Conservation (phyloP, 2,797 vertebrate genomes). For the Coreius guichenoti region DNA sequence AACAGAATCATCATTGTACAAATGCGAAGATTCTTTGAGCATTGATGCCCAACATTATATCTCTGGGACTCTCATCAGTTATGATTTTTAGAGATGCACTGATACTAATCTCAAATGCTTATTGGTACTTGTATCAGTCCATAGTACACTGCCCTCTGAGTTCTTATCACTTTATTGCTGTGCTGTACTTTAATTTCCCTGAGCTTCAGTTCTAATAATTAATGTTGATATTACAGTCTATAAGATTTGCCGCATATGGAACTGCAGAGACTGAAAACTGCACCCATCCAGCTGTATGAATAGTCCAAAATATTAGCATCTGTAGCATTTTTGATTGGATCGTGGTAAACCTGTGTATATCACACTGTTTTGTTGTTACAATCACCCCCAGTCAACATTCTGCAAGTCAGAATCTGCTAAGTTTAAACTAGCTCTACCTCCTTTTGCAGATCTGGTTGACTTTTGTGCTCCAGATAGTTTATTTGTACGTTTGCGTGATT, state of each 20-base stretch:
- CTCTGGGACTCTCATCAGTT: not conserved
- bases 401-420: not conserved
- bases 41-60: not conserved
- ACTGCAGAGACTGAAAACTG: conserved; percentile 21
- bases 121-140: conserved; percentile 15
- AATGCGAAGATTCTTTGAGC: not conserved
- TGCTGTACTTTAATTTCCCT: conserved; percentile 32
- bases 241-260: conserved; percentile 13
- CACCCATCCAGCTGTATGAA: not conserved
- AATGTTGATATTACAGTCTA: conserved; percentile 32
- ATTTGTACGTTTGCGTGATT: too few relatives aligned
- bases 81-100: not conserved
- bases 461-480: not conserved
- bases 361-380: not conserved
- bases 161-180: conserved; percentile 27
- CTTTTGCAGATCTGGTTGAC: not conserved
- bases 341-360: not conserved
- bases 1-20: not conserved
- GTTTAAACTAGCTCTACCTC: not conserved
- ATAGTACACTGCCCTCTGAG: conserved; percentile 24
- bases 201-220: conserved; percentile 31
- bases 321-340: not conserved
- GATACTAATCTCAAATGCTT: conserved; percentile 19
- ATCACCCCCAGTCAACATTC: not conserved
- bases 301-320: not conserved